A percentile compares a stretch with the other conserved stretches of the same genome.
Evolutionary conservation across 1,140 invertebrate genomes (phyloP).

Genomic region (Teleogryllus occipitalis): DNA sequence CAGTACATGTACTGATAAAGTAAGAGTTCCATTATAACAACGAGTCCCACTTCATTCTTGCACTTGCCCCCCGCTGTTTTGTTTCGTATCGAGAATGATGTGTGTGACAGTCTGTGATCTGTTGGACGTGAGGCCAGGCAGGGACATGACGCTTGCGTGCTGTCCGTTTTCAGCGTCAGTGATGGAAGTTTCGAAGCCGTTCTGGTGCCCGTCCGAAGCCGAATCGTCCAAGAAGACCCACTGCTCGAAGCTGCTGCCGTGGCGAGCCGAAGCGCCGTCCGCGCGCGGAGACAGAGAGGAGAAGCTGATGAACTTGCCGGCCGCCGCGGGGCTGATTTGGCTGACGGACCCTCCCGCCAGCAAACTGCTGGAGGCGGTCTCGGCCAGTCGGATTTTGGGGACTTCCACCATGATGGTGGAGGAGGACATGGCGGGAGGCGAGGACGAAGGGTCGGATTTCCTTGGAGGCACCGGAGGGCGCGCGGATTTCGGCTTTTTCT

Average conservation of each 20-base stretch:
- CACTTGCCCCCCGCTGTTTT: not conserved
- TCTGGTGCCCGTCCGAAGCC: slow-evolving; percentile 17
- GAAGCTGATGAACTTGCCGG: slow-evolving; percentile 19
- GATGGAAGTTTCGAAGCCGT: slow-evolving; percentile 18
- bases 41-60: not conserved
- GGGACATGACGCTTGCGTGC: slow-evolving; percentile 28
- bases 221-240: slow-evolving; percentile 29
- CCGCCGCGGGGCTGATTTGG: not conserved
- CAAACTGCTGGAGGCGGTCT: not conserved
- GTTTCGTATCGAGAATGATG: slow-evolving; percentile 24
- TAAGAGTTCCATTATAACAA: too few relatives aligned
- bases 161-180: slow-evolving; percentile 24
- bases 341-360: not conserved
- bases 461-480: slow-evolving; percentile 22
- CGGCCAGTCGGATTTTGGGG: not conserved
- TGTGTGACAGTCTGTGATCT: slow-evolving; percentile 29
- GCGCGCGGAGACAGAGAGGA: slow-evolving; percentile 14
- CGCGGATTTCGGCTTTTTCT: slow-evolving; percentile 10
- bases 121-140: slow-evolving; percentile 19
- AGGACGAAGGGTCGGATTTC: slow-evolving; percentile 16
- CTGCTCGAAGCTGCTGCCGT: slow-evolving; percentile 28
- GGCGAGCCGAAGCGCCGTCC: not conserved
- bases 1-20: too few relatives aligned
- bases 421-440: not conserved
- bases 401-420: not conserved